Conservation (phyloP, 2,113 vertebrate genomes). For the Lutjanus erythropterus region DNA sequence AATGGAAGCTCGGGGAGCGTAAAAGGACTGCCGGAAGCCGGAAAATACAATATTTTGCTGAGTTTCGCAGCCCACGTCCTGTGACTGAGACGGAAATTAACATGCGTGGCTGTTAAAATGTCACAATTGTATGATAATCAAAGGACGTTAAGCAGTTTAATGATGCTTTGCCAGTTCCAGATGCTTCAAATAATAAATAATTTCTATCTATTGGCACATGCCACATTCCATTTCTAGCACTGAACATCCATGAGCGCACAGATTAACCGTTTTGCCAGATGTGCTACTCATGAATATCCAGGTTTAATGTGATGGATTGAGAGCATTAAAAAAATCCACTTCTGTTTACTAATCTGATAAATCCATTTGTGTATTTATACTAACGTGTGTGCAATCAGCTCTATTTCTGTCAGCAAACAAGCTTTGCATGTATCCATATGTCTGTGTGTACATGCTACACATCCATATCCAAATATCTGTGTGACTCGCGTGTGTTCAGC, state of each 20-base stretch:
- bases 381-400: neutral
- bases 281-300: constrained; percentile 15
- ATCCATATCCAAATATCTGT: neutral
- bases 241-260: constrained; percentile 9
- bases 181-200: constrained; percentile 19
- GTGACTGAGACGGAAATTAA: constrained; percentile 4
- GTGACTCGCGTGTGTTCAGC: neutral
- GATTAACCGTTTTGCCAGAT: constrained; percentile 21
- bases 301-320: constrained; percentile 27
- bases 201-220: neutral
- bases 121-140: constrained; percentile 2
- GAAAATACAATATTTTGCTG: constrained; percentile 2
- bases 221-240: neutral
- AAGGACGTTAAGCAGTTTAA: constrained; percentile 16
- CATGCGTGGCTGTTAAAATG: neutral
- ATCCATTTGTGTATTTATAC: constrained; percentile 11
- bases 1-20: neutral
- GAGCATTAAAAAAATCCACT: constrained; percentile 1
- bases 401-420: constrained; percentile 23
- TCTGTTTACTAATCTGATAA: constrained; percentile 30
- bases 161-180: constrained; percentile 21
- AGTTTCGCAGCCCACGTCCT: neutral
- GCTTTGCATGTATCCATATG: neutral
- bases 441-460: constrained; percentile 1
- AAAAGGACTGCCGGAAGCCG: constrained; percentile 8